phyloP scores from a whole-genome alignment of 1,140 invertebrate species.

The Heliconius nattereri region DNA sequence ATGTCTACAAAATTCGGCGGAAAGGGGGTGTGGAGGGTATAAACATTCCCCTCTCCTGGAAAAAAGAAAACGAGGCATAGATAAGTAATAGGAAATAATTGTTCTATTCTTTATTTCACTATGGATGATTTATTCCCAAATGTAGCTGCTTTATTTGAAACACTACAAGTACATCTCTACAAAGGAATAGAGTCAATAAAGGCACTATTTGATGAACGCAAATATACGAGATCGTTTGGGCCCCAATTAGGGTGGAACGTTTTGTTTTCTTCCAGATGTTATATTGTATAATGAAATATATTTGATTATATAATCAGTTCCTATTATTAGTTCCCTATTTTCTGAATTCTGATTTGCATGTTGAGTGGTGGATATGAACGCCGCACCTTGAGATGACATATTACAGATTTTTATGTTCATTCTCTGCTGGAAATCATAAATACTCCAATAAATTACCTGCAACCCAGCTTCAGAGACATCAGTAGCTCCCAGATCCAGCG shows the following conservation, averaged over 20 bases:
- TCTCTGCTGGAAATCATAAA: no score
- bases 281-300: not conserved
- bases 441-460: constrained; percentile 64
- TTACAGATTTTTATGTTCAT: no score
- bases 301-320: no score
- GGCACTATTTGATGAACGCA: not conserved
- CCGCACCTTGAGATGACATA: no score
- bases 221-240: constrained; percentile 13
- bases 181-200: constrained; percentile 9
- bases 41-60: no score
- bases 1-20: no score
- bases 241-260: not conserved
- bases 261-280: not conserved
- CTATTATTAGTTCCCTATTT: no score
- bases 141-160: constrained; percentile 1
- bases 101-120: not conserved
- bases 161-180: not conserved
- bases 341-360: no score
- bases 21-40: no score
- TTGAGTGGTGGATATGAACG: no score
- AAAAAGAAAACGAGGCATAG: not conserved
- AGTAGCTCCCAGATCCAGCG: constrained; percentile 95
- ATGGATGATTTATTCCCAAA: not conserved
- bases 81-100: not conserved
- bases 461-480: constrained; percentile 94